Base-by-base conservation (phyloP, 2,797 vertebrate genomes). In the Gallinago stenura region DNA sequence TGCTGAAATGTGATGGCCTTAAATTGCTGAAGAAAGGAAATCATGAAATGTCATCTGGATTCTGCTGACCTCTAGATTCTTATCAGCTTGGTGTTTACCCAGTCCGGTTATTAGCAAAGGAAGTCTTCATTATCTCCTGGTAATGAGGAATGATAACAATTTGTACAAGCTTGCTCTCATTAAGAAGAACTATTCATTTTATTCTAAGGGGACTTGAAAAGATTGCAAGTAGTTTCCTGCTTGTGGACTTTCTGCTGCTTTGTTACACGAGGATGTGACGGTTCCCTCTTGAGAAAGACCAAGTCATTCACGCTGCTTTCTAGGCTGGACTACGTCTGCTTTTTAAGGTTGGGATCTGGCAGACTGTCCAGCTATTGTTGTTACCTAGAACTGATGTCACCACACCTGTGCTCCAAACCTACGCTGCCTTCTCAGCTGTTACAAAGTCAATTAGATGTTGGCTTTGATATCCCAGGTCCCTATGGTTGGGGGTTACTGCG, bases 11-110 rank as follows among this genome's bases (percentile, higher is more conserved):
- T 10, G 72, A 33, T 73, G 86, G 70, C 60, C 56, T 90, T 88
- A 87, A 66, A 73, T 82, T 94, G 77, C 71, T 33, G 33, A 89
- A 89, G 94, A 88, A 88, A 94, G 93, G 93, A 95, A 95, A 53
- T 80, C 9, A 20, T 41, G 80, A 60, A 87, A 70, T 3, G 20
- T 91, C 80, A 87, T 90, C 60, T 83, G 83, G 45, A 80, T 96
- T 96, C 66, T 95, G 83, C 85, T 95, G 91, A 95, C 77, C 83
- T 94, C 64, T 70, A 95, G 94, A 94, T 96, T 84, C 64, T 31
- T 95, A 95, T 94, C 96, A 89, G 77, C 51, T 50, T 53, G 53
- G 7, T 93, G 83, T 95, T 96, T 95, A 83, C 58, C 76, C 45
- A 76, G 91, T 41, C 66, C 6, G 2, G 16, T 94, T 88, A 76